phyloP scores from a whole-genome alignment of 2,888 invertebrate genomes.

The Dicyrtoma fusca region DNA sequence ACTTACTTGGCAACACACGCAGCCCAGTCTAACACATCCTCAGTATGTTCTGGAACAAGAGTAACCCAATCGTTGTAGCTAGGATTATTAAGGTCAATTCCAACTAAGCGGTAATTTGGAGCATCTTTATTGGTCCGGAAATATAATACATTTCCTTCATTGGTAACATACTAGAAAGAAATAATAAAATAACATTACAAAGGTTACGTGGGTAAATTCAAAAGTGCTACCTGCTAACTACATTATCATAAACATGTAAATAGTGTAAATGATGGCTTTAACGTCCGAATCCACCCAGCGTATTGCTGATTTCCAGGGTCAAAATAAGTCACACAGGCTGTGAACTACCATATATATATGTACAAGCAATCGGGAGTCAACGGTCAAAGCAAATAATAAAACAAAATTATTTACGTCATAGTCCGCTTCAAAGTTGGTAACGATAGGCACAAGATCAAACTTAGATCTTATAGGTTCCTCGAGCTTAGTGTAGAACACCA shows the following conservation, averaged over 20 bases:
- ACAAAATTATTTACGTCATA: slow-evolving; percentile 87
- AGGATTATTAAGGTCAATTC: slow-evolving; percentile 69
- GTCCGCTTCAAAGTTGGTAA: slow-evolving; percentile 88
- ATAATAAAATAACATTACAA: too few species aligned
- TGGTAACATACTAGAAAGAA: slow-evolving; percentile 93
- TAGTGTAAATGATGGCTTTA: too few species aligned
- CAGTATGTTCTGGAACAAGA: slow-evolving; percentile 79
- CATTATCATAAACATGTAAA: too few species aligned
- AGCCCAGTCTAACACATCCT: slow-evolving; percentile 89
- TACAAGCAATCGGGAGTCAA: background rate
- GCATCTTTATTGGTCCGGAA: slow-evolving; percentile 93
- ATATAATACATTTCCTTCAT: slow-evolving; percentile 77
- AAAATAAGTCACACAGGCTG: too few species aligned
- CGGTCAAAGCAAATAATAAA: slow-evolving; percentile 27
- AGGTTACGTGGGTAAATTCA: too few species aligned
- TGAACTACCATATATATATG: too few species aligned
- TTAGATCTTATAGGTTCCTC: slow-evolving; percentile 62
- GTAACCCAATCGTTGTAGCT: slow-evolving; percentile 78
- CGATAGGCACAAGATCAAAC: slow-evolving; percentile 76
- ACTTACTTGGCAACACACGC: slow-evolving; percentile 71
- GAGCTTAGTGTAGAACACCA: slow-evolving; percentile 82
- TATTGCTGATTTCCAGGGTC: too few species aligned
- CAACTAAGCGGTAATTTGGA: slow-evolving; percentile 78
- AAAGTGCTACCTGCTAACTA: too few species aligned
- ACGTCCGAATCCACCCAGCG: too few species aligned